Evolutionary conservation across 2,797 vertebrate species (phyloP).

Genomic region (Pithecia hirsuta): DNA sequence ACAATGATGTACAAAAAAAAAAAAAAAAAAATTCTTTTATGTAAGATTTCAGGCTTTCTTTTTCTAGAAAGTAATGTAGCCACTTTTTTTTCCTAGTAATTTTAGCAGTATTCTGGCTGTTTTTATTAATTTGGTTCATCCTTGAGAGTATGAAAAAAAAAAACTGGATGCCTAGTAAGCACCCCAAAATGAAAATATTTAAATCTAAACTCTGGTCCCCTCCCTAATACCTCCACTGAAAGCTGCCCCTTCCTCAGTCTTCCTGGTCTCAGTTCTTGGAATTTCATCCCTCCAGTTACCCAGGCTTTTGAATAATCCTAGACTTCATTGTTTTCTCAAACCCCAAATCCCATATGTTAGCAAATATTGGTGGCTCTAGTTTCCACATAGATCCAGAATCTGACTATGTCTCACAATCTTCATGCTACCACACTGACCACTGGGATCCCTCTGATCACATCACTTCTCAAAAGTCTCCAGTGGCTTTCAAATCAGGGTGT

Average conservation of each 20-base stretch:
- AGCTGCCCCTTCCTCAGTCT: background rate
- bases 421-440: background rate
- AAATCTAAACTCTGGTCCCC: background rate
- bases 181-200: background rate
- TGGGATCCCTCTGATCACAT: background rate
- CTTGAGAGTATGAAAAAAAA: background rate
- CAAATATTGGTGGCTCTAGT: background rate
- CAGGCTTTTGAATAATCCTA: background rate
- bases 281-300: background rate
- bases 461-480: background rate
- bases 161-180: background rate
- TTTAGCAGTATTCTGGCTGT: background rate
- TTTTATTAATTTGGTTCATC: slow-evolving; percentile 10
- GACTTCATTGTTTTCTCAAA: background rate
- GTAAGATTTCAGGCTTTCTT: slow-evolving; percentile 11
- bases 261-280: background rate
- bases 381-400: background rate
- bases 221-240: background rate
- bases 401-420: background rate
- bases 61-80: slow-evolving; percentile 11
- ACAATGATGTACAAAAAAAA: background rate
- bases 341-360: background rate
- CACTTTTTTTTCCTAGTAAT: background rate
- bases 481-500: background rate
- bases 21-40: background rate